Base-by-base conservation (phyloP, 1,140 invertebrate genomes). In the Bombus impatiens region DNA sequence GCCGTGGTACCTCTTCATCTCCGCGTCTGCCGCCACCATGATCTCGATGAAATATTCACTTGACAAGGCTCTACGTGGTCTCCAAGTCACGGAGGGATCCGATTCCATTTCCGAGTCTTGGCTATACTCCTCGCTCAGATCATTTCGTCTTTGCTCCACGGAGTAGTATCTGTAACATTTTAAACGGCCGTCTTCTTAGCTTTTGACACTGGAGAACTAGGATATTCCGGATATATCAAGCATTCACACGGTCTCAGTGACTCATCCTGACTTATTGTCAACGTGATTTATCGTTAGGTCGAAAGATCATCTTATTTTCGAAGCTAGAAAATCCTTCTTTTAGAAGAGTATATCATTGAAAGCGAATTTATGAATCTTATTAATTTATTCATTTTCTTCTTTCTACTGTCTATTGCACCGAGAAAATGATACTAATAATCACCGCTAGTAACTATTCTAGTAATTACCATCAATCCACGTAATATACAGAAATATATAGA, bases 21-120 rank as follows among this genome's bases (percentile, higher is more conserved):
- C 97, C 25, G 94, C 93, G 93, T 98, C 98, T 44, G 97, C 97
- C 6, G 98, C 97, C 13, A 98, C 96, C 94, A 98, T 95, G 53
- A 98, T 96, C 94, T 98, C 98, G 59, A 98, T 96, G 89, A 97
- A 97, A 93, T 97, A 97, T 87, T 97, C 96, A 88, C 96, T 95
- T 28, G 96, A 96, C 72, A 93, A 83, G 71, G 94, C 92, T 84
- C 93, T 92, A 53, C 92, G 91, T 25, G 92, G 87, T 88, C 94
- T 91, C 94, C 93, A 93, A 70, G 90, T 87, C 59, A 89, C 85
- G 78, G 89, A 92, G 62, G 87, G 89, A 88, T 90, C 87, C 87
- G 87, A 78, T 74, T 92, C 86, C 90, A 90, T 84, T 85, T 92
- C 86, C 76, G 87, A 86, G 86, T 87, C 82, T 44, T 86, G 86